Base-by-base conservation (phyloP, 1,140 invertebrate genomes). In the Heliconius congener region DNA sequence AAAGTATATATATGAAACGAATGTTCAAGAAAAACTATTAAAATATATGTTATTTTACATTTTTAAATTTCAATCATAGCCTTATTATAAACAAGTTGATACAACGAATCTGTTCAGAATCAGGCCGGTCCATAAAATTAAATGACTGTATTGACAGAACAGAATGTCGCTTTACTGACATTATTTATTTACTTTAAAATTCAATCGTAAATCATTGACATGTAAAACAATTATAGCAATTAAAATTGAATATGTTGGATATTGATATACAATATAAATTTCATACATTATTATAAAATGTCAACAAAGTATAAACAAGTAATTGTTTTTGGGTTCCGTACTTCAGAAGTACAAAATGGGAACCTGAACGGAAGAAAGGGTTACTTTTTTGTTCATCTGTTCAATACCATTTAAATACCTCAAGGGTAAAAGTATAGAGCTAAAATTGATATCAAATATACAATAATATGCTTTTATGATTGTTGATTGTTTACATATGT, bases 151-250 rank as follows among this genome's bases (percentile, higher is more conserved):
- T 13, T 60, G 55, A 60, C 55, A 57, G 8, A 57, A 23, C n/a
- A 60, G 55, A 60, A 9, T n/a, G 3, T 9, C n/a, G n/a, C 8
- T n/a, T 60, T 60, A 16, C 27, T 66, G 19, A 23, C 23, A 23
- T 66, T 66, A 66, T 66, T 66, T 66, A 66, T 66, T 66, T 66
- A 30, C 27, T 66, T 66, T 27, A 5, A n/a, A 66, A 66, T 66
- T 27, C 23, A 2, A 16, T 66, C 27, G 60, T 66, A 66, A 11
- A 66, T 66, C 27, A 66, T 66, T 66, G n/a, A 23, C n/a, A 66
- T 66, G 60, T 66, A 5, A 27, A 66, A 66, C 4, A 30, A 66
- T 27, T 66, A 66, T 3, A 13, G 27, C 11, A 66, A 66, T 66
- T 66, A 66, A 27, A 30, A 30, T 66, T 30, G 30, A 66, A 66